phyloP scores from a whole-genome alignment of 2,113 vertebrate genomes.

The Benitochromis conjunctus region DNA sequence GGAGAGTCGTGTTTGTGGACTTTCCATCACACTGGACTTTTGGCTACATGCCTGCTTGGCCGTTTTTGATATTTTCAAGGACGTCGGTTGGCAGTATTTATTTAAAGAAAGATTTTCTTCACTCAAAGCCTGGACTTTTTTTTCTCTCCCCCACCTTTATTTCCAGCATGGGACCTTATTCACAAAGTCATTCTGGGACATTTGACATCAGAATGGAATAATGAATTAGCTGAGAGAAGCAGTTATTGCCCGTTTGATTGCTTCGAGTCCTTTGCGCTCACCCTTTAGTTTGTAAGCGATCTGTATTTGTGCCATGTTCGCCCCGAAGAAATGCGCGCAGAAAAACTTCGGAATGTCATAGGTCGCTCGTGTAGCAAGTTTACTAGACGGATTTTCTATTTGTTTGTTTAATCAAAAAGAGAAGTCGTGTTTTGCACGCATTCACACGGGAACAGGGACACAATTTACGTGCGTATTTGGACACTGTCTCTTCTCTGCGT shows the following conservation, averaged over 20 bases:
- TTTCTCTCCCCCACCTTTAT: not conserved
- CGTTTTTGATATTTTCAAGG: conserved; percentile 28
- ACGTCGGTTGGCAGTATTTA: conserved; percentile 18
- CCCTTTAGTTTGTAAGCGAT: not conserved
- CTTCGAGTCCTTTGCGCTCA: not conserved
- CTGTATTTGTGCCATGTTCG: conserved; percentile 35
- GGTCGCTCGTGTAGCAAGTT: conserved; percentile 1
- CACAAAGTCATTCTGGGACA: conserved; percentile 51
- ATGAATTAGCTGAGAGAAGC: conserved; percentile 35
- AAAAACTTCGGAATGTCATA: conserved; percentile 59
- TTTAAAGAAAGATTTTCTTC: not conserved
- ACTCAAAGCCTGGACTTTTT: conserved; percentile 45
- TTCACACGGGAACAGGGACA: conserved; percentile 7
- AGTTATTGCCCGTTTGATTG: not conserved
- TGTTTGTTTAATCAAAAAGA: conserved; percentile 1
- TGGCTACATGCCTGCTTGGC: not conserved
- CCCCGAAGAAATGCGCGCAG: conserved; percentile 42
- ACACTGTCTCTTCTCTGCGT: conserved; percentile 27
- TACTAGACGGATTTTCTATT: not conserved
- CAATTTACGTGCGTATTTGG: conserved; percentile 49
- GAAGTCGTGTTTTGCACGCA: not conserved
- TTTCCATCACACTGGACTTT: conserved; percentile 44
- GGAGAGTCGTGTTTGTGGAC: conserved; percentile 55
- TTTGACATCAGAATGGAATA: conserved; percentile 65
- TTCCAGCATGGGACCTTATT: conserved; percentile 60